phyloP scores from a whole-genome alignment of 1,140 invertebrate species.

The Heliothis subflexa region DNA sequence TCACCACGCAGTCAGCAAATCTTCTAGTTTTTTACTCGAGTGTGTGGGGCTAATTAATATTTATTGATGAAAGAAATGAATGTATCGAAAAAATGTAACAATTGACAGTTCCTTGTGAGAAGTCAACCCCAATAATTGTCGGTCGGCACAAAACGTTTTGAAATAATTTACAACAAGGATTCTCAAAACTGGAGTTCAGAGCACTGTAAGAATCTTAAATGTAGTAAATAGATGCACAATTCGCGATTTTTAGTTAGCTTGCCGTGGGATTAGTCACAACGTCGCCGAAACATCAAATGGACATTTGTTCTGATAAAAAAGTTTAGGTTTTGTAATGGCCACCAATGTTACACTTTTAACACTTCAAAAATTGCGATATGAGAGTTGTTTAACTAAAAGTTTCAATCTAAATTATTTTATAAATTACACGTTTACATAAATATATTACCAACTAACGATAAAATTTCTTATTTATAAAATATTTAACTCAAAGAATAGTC shows the following conservation, averaged over 20 bases:
- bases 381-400: slow-evolving; percentile 60
- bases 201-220: slow-evolving; percentile 61
- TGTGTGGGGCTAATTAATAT: slow-evolving; percentile 57
- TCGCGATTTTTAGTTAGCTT: slow-evolving; percentile 77
- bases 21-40: slow-evolving; percentile 21
- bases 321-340: slow-evolving; percentile 86
- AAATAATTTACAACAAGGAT: slow-evolving; percentile 63
- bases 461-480: slow-evolving; percentile 85
- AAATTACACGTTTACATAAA: slow-evolving; percentile 74
- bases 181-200: slow-evolving; percentile 59
- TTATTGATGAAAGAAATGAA: slow-evolving; percentile 56
- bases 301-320: slow-evolving; percentile 86
- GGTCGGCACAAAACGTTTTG: slow-evolving; percentile 75
- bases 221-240: slow-evolving; percentile 63
- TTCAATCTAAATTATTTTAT: slow-evolving; percentile 63
- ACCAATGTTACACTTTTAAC: slow-evolving; percentile 84
- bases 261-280: slow-evolving; percentile 73
- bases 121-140: slow-evolving; percentile 80
- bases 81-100: slow-evolving; percentile 72
- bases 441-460: slow-evolving; percentile 80
- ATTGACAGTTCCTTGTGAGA: slow-evolving; percentile 83
- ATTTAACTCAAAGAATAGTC: slow-evolving; percentile 84
- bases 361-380: slow-evolving; percentile 71
- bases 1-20: slow-evolving; percentile 49
- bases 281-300: slow-evolving; percentile 86